Base-by-base conservation (phyloP, 2,113 vertebrate species). In the Urocynchramus pylzowi region DNA sequence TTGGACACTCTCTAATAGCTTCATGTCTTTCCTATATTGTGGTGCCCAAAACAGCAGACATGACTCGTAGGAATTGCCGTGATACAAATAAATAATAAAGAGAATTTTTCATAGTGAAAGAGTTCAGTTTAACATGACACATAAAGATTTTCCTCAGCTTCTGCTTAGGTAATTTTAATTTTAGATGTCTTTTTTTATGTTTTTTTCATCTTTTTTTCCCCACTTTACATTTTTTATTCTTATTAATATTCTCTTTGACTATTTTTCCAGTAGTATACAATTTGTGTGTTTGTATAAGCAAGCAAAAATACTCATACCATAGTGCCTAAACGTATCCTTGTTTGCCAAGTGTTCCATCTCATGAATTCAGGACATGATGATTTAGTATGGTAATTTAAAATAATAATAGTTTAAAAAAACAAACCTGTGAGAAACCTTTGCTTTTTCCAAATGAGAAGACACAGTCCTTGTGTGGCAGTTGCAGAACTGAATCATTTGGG, bases 21-120 rank as follows among this genome's bases (percentile, higher is more conserved):
- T 57, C 23, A 57, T 65, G 18, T 37, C 10, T 54, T 71, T 42
- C 18, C 30, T 23, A 13, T 19, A 28, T 19, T 13, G 10, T 50
- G 33, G 18, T 44, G 6, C 10, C 59, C 33, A 57, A 57, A 89
- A 65, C 3, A 56, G 35, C 42, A 57, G 26, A 27, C 16, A 64
- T 31, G 18, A 64, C 19, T 65, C 0, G 0, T 7, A 44, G 37
- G 14, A 67, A 44, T 44, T 67, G 5, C 16, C 3, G 1, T 42
- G 13, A 50, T 42, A 45, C 2, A 60, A 68, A 64, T 87, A 68
- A 68, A 49, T 45, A 63, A 61, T 39, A 33, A 28, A 27, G 13
- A 67, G 6, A 68, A 26, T 41, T 87, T 49, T 74, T 35, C 44
- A 7, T 45, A 15, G 13, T 83, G 39, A 15, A 71, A 57, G 61